Evolutionary conservation across 2,797 vertebrate genomes (phyloP).

Genomic region (Rhinella marina): DNA sequence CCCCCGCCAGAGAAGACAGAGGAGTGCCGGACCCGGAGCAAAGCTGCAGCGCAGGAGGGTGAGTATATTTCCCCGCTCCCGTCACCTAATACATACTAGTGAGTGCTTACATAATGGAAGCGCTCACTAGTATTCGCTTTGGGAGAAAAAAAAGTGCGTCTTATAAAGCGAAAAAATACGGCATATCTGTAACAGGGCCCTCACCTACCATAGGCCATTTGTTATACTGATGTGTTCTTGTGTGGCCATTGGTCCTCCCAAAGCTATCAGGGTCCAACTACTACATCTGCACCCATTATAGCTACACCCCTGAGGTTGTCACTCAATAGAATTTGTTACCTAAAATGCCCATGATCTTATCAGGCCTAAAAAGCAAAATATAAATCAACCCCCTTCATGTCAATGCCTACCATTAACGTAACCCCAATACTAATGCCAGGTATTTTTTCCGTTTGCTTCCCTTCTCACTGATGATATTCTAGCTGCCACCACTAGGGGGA

Average conservation of each 20-base stretch:
- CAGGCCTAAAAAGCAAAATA: no score
- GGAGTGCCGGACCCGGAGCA: no score
- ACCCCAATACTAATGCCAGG: not conserved
- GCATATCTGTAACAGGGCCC: not conserved
- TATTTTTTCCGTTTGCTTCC: not conserved
- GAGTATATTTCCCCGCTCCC: no score
- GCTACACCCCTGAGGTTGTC: not conserved
- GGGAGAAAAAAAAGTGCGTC: no score
- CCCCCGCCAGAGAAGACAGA: no score
- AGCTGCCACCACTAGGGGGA: constrained; percentile 2
- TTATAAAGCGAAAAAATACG: no score
- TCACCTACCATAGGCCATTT: not conserved
- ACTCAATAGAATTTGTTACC: not conserved
- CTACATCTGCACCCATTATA: not conserved
- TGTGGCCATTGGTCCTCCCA: not conserved
- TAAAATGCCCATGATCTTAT: not conserved
- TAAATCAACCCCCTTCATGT: not conserved
- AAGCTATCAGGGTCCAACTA: not conserved
- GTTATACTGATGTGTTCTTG: not conserved
- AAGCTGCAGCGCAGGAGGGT: no score
- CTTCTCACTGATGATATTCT: not conserved
- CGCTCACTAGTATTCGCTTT: no score
- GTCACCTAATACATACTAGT: no score
- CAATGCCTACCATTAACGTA: not conserved
- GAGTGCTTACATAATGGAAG: no score